phyloP scores from a whole-genome alignment of 2,888 invertebrate species.

The Orchesellides sinensis region DNA sequence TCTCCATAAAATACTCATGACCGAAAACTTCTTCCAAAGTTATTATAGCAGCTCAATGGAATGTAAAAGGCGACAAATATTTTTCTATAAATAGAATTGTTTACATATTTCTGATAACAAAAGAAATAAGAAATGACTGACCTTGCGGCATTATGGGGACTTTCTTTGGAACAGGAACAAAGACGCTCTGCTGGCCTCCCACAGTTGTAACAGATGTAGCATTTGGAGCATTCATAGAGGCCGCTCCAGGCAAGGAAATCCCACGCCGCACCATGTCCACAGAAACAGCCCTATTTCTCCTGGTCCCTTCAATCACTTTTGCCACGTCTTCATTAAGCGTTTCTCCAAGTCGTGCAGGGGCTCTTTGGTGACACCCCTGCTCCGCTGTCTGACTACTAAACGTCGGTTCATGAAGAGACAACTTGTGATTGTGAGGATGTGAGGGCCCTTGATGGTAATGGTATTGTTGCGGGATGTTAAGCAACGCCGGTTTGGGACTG shows the following conservation, averaged over 20 bases:
- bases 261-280: conserved; percentile 52
- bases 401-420: conserved; percentile 38
- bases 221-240: conserved; percentile 27
- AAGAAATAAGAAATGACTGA: conserved; percentile 1
- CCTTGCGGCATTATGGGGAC: conserved; percentile 44
- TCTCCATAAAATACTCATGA: background rate
- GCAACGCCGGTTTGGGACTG: conserved; percentile 32
- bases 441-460: conserved; percentile 44
- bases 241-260: conserved; percentile 49
- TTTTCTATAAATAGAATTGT: background rate
- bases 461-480: conserved; percentile 54
- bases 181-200: conserved; percentile 43
- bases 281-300: conserved; percentile 44
- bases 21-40: background rate
- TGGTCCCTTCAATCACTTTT: conserved; percentile 41
- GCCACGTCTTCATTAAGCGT: conserved; percentile 37
- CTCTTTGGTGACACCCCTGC: conserved; percentile 29
- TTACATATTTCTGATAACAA: background rate
- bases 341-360: conserved; percentile 41
- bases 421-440: conserved; percentile 48
- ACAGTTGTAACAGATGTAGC: conserved; percentile 20
- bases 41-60: background rate
- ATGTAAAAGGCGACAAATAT: too few species aligned
- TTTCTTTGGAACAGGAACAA: conserved; percentile 43
- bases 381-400: conserved; percentile 44